These are phyloP conservation scores for Danio albolineatus DNA, from an alignment of 2,797 vertebrate genomes.

Conservation along the genomic window DNA sequence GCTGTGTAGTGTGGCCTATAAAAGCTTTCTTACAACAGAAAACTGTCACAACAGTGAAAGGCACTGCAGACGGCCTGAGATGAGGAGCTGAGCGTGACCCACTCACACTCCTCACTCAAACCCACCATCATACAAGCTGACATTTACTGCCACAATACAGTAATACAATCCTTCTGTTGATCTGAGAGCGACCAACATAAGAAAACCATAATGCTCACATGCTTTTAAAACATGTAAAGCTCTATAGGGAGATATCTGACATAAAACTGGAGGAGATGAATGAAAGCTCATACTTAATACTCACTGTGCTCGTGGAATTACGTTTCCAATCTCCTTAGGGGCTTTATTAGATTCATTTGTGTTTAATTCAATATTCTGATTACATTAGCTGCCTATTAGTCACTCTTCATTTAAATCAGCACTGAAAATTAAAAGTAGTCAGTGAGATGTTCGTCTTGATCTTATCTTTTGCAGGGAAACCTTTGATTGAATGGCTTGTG, in stretches of 20 bases:
- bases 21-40: constrained; percentile 25
- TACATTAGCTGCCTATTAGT: constrained; percentile 25
- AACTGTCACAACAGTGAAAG: constrained; percentile 37
- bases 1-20: background rate
- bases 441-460: constrained; percentile 11
- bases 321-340: background rate
- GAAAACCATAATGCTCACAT: background rate
- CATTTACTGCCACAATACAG: constrained; percentile 37
- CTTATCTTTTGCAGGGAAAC: background rate
- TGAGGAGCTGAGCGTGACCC: background rate
- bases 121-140: constrained; percentile 9
- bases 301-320: background rate
- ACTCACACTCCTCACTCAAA: constrained; percentile 3
- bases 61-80: background rate
- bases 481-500: background rate
- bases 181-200: background rate
- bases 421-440: constrained; percentile 9
- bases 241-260: constrained; percentile 1
- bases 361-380: constrained; percentile 35
- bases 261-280: background rate
- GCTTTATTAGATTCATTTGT: constrained; percentile 28
- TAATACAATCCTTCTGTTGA: constrained; percentile 15
- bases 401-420: constrained; percentile 23
- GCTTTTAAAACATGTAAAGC: background rate
- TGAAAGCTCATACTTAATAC: background rate